Percentiles rank a stretch among this genome's conserved stretches.
phyloP scores from a whole-genome alignment of 2,113 vertebrate genomes.

The Microcebus lehilahytsara region DNA sequence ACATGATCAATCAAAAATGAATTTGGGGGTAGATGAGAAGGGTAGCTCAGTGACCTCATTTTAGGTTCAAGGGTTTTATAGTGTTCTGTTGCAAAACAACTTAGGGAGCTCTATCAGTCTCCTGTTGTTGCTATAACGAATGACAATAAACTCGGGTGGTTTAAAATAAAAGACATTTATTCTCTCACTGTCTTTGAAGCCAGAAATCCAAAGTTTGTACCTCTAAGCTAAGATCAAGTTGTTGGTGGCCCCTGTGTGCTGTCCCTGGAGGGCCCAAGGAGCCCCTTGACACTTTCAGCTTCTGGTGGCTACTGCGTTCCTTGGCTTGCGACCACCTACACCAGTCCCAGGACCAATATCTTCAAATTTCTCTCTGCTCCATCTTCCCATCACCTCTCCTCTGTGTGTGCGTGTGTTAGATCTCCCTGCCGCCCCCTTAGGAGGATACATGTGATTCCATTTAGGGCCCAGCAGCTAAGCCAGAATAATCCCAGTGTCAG shows the following conservation, averaged over 20 bases:
- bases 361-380: not conserved
- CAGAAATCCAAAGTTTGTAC: not conserved
- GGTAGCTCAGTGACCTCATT: not conserved
- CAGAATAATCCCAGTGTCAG: too few relatives aligned
- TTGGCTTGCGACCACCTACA: accelerated
- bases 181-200: not conserved
- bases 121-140: not conserved
- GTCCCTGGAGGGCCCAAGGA: not conserved
- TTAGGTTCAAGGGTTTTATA: not conserved
- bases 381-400: not conserved
- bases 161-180: not conserved
- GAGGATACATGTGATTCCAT: not conserved
- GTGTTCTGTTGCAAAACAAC: not conserved
- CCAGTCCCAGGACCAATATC: too few relatives aligned
- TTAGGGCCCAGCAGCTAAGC: not conserved
- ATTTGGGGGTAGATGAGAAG: accelerated
- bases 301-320: not conserved
- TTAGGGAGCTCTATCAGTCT: not conserved
- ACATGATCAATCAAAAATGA: not conserved
- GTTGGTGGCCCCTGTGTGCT: accelerated
- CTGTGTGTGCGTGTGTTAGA: not conserved
- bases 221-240: too few relatives aligned
- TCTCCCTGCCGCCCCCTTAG: not conserved
- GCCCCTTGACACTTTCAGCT: accelerated
- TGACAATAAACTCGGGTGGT: not conserved